Conservation (phyloP, 2,888 invertebrate genomes). For the Augiades crinisus region DNA sequence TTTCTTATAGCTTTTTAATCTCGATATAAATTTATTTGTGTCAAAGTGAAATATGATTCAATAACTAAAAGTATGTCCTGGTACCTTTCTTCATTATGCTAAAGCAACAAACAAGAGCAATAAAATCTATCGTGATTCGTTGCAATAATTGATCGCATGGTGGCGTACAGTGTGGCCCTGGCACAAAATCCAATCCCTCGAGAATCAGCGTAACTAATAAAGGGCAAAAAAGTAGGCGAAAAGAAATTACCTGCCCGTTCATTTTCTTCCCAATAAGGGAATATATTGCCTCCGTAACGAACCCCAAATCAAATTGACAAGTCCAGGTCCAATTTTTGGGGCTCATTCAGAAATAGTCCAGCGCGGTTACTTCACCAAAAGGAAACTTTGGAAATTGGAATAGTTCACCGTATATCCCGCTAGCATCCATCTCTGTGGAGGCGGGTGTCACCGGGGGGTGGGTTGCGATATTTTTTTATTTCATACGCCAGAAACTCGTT, state of each 20-base stretch:
- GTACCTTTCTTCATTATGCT: too few relatives aligned
- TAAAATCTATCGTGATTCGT: too few relatives aligned
- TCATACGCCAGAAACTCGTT: slow-evolving; percentile 54
- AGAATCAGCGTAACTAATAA: background rate
- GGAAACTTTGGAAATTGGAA: slow-evolving; percentile 76
- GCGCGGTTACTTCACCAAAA: slow-evolving; percentile 60
- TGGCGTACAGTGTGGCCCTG: background rate
- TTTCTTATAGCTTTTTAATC: too few relatives aligned
- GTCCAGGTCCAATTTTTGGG: slow-evolving; percentile 46
- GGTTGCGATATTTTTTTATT: slow-evolving; percentile 51
- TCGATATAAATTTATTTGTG: too few relatives aligned
- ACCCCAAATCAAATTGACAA: slow-evolving; percentile 12
- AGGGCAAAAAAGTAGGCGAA: background rate
- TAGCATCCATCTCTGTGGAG: slow-evolving; percentile 67
- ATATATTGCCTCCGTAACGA: slow-evolving; percentile 9
- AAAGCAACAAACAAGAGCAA: too few relatives aligned
- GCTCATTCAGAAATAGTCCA: slow-evolving; percentile 53
- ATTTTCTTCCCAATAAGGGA: background rate
- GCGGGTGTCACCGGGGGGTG: slow-evolving; percentile 40
- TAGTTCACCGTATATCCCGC: slow-evolving; percentile 68
- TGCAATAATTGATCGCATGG: too few relatives aligned
- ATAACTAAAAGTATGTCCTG: too few relatives aligned
- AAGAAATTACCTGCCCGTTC: slow-evolving; percentile 8
- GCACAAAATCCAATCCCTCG: background rate
- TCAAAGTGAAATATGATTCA: too few relatives aligned